Evolutionary conservation across 2,113 vertebrate species (phyloP).

Genomic region (Dicerorhinus sumatrensis): DNA sequence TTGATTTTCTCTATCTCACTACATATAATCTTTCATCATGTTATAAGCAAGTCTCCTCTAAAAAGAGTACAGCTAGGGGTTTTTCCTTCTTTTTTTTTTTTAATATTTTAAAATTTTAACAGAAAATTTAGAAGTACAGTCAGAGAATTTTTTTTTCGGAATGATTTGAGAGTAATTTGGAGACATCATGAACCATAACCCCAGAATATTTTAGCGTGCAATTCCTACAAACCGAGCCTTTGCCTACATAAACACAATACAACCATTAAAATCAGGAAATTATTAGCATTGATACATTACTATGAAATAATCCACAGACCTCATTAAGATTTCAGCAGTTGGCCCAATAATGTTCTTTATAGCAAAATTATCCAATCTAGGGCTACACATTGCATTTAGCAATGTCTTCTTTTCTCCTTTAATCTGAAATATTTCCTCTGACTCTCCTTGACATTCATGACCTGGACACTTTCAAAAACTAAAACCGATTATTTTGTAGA

Average conservation of each 20-base stretch:
- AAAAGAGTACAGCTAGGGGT: background rate
- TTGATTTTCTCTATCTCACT: background rate
- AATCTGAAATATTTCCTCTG: background rate
- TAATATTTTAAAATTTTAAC: background rate
- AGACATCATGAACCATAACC: background rate
- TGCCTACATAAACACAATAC: background rate
- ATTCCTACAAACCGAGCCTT: background rate
- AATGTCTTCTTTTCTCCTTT: background rate
- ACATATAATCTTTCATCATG: background rate
- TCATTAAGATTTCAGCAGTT: background rate
- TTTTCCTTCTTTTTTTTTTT: background rate
- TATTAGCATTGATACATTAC: background rate
- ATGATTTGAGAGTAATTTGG: background rate
- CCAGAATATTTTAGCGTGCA: background rate
- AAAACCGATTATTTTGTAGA: background rate
- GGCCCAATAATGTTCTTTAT: background rate
- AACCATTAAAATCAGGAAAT: background rate
- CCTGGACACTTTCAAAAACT: background rate
- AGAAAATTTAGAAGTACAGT: background rate
- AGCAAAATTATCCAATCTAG: background rate
- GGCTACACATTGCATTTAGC: background rate
- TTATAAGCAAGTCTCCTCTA: background rate
- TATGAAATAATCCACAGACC: background rate
- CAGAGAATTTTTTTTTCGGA: slow-evolving; percentile 6
- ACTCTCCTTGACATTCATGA: background rate